Conservation (phyloP, 1,140 invertebrate genomes). For the Matsumurasca onukii region DNA sequence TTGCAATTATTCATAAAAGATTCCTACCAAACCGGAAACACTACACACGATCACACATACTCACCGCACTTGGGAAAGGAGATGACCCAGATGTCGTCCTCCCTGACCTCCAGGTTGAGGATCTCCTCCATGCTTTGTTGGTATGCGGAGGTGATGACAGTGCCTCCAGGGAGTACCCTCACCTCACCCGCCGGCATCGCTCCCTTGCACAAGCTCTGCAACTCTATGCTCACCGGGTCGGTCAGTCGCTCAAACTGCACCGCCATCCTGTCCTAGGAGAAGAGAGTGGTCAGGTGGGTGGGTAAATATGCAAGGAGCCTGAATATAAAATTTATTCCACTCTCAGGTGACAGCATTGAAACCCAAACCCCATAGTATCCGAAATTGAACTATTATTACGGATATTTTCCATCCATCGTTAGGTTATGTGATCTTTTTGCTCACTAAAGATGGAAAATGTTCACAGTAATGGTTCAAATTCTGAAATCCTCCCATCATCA, state of each 20-base stretch:
- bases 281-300: too few species aligned
- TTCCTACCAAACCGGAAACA: neutral
- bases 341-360: too few species aligned
- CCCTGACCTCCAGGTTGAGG: neutral
- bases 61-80: slow-evolving; percentile 1
- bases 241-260: neutral
- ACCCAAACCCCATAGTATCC: too few species aligned
- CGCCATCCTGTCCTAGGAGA: too few species aligned
- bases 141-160: neutral
- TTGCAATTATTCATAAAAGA: neutral
- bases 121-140: neutral
- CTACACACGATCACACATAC: neutral
- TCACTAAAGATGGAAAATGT: too few species aligned
- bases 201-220: neutral
- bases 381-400: too few species aligned
- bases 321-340: too few species aligned
- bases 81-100: neutral
- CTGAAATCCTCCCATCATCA: too few species aligned
- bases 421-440: too few species aligned
- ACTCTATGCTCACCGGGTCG: neutral
- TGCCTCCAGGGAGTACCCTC: neutral
- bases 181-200: neutral
- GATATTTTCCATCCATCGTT: too few species aligned
- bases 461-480: too few species aligned
- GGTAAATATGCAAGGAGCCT: too few species aligned